Evolutionary conservation across 2,888 invertebrate genomes (phyloP).

Genomic region (Sinodicranocentrus sp.): DNA sequence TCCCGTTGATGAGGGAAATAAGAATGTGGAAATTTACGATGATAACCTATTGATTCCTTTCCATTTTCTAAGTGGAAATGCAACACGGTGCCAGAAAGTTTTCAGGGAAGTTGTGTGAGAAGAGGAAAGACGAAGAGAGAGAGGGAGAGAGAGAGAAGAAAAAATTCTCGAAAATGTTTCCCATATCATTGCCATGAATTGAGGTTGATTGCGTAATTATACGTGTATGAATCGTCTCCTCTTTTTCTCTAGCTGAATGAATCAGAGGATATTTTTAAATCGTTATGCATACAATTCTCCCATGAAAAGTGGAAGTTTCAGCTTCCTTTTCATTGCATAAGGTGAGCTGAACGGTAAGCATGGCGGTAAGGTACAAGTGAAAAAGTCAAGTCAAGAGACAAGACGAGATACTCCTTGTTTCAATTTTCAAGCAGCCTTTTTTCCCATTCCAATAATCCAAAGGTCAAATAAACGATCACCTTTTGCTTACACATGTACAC

Average conservation of each 20-base stretch:
- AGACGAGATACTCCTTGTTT: too few relatives aligned
- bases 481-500: conserved; percentile 23
- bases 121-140: background rate
- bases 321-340: background rate
- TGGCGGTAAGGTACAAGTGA: too few relatives aligned
- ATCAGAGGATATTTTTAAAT: conserved; percentile 60
- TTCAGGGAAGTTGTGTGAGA: background rate
- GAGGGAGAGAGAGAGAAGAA: conserved; percentile 11
- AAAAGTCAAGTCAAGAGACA: too few relatives aligned
- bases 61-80: background rate
- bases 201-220: conserved; percentile 62
- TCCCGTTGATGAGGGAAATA: background rate
- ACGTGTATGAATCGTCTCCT: conserved; percentile 51
- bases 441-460: conserved; percentile 55
- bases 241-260: conserved; percentile 55
- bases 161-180: conserved; percentile 18
- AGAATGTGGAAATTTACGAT: background rate
- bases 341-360: too few relatives aligned
- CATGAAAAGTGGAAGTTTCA: background rate
- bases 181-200: conserved; percentile 47
- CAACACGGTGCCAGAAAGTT: background rate
- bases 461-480: conserved; percentile 65
- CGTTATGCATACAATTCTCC: conserved; percentile 18
- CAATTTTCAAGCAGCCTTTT: background rate
- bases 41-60: conserved; percentile 11